These are phyloP conservation scores for Crossocerus cetratus DNA, from an alignment of 2,888 invertebrate species.

Conservation along the genomic window DNA sequence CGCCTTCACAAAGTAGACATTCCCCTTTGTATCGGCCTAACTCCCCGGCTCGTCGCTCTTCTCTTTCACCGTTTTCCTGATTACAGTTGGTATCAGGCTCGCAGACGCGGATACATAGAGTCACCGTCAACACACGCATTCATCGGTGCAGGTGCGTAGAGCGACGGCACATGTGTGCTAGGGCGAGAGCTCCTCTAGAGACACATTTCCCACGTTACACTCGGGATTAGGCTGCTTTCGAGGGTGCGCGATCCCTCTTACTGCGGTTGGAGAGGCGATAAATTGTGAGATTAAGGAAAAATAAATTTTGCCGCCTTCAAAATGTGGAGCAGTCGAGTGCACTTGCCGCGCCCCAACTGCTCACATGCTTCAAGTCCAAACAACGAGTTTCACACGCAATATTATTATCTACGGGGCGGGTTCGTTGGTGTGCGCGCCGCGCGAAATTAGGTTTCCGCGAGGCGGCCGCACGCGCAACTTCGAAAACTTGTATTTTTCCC, in stretches of 20 bases:
- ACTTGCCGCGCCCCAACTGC: not conserved
- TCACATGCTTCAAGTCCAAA: not conserved
- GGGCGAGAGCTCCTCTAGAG: too few species aligned
- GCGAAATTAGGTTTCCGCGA: too few species aligned
- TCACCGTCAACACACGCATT: not conserved
- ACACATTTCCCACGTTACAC: constrained; percentile 2
- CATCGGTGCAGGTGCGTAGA: too few species aligned
- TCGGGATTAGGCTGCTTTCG: constrained; percentile 59
- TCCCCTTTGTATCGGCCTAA: constrained; percentile 11
- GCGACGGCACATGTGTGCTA: not conserved
- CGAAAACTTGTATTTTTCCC: not conserved
- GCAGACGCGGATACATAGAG: not conserved
- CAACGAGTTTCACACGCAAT: not conserved
- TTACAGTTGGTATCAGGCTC: constrained; percentile 22
- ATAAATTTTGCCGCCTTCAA: constrained; percentile 57
- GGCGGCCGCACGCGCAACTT: not conserved
- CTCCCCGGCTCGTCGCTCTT: constrained; percentile 32
- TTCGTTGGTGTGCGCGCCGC: too few species aligned
- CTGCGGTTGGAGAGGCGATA: constrained; percentile 64
- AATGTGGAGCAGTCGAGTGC: constrained; percentile 2
- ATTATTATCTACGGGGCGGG: too few species aligned
- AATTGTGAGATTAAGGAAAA: constrained; percentile 73
- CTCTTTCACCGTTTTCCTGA: constrained; percentile 42
- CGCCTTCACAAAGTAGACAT: constrained; percentile 24
- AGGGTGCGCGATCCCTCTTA: constrained; percentile 45